phyloP scores from a whole-genome alignment of 2,113 vertebrate genomes.

The Atherinomorus stipes region DNA sequence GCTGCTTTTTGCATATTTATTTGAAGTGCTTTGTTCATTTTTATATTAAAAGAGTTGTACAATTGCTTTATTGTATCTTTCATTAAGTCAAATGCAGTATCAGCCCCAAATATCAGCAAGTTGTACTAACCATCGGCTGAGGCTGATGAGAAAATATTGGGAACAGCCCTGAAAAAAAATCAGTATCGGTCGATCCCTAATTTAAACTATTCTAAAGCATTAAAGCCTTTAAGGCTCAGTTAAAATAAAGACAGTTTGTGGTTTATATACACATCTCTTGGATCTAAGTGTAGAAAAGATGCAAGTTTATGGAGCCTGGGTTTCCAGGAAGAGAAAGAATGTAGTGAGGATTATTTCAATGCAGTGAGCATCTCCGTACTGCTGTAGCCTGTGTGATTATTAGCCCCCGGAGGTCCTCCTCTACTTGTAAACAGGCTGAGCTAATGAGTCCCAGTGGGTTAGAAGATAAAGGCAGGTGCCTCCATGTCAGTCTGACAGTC shows the following conservation, averaged over 20 bases:
- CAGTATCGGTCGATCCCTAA: no score
- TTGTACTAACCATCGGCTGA: no score
- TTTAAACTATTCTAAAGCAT: conserved; percentile 10
- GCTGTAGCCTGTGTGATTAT: conserved; percentile 71
- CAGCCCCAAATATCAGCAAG: no score
- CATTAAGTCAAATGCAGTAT: no score
- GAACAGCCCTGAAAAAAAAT: no score
- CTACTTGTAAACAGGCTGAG: conserved; percentile 73
- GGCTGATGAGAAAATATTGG: no score
- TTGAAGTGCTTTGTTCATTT: no score
- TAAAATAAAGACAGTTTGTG: not conserved
- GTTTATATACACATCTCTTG: not conserved
- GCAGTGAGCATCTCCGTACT: conserved; percentile 54
- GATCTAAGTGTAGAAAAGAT: not conserved
- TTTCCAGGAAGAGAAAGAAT: conserved; percentile 14
- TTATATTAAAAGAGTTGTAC: no score
- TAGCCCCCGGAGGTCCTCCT: conserved; percentile 65
- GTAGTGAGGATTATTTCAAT: conserved; percentile 47
- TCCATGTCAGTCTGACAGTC: conserved; percentile 55
- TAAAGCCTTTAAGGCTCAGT: conserved; percentile 8
- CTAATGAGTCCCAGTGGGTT: conserved; percentile 74
- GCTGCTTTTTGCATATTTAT: no score
- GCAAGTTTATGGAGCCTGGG: not conserved
- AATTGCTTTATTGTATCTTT: no score
- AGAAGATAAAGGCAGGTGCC: conserved; percentile 68